A percentile compares a stretch with the other conserved stretches of the same genome.
phyloP scores from a whole-genome alignment of 2,888 invertebrate species.

The Penaeus monodon region DNA sequence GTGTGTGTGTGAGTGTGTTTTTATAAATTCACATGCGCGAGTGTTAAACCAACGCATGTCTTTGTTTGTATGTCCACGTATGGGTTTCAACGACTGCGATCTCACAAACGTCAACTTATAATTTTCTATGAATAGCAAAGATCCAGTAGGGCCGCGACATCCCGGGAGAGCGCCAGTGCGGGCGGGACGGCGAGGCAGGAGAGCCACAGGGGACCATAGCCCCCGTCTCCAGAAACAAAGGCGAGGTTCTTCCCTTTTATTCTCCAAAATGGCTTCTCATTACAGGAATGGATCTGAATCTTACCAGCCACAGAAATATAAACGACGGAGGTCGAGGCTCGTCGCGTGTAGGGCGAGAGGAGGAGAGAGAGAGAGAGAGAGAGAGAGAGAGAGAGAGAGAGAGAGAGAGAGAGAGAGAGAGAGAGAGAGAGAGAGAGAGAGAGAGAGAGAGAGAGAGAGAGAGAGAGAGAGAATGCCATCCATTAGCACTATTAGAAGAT shows the following conservation, averaged over 20 bases:
- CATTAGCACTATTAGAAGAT: too few species aligned
- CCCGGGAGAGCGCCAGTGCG: too few species aligned
- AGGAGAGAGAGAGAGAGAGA: slow-evolving; percentile 16
- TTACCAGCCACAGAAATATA: slow-evolving; percentile 25
- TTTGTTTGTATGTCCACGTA: too few species aligned
- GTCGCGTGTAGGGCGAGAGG: background rate
- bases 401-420: slow-evolving; percentile 24
- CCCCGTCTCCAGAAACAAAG: slow-evolving; percentile 37
- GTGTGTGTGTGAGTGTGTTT: too few species aligned
- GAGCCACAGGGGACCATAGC: background rate
- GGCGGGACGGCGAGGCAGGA: background rate
- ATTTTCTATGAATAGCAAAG: too few species aligned
- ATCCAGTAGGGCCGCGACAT: too few species aligned
- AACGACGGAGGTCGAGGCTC: too few species aligned
- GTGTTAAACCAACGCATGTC: too few species aligned
- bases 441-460: background rate
- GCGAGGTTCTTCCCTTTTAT: slow-evolving; percentile 47
- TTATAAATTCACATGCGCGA: too few species aligned
- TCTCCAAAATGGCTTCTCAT: slow-evolving; percentile 53
- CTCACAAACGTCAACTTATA: too few species aligned
- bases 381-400: slow-evolving; percentile 11
- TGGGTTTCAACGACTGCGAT: too few species aligned
- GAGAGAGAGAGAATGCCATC: background rate
- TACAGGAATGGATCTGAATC: slow-evolving; percentile 51
- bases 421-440: slow-evolving; percentile 17